These are phyloP conservation scores for Epistrophe grossulariae DNA, from an alignment of 2,888 invertebrate species.

Conservation along the genomic window DNA sequence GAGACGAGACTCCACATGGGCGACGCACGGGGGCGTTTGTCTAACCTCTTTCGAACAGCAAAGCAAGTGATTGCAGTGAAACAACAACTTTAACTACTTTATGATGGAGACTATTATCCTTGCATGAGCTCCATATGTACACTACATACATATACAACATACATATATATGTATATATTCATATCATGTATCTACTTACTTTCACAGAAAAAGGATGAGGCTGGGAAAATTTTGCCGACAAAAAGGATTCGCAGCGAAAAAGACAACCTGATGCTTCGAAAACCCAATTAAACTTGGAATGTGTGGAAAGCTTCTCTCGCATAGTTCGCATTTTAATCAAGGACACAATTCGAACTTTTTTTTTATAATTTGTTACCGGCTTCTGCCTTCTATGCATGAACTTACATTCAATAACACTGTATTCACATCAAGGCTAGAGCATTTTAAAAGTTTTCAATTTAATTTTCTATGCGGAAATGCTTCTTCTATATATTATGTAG, in stretches of 20 bases:
- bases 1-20: background rate
- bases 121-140: slow-evolving; percentile 47
- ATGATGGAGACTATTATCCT: slow-evolving; percentile 73
- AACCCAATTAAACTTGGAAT: slow-evolving; percentile 75
- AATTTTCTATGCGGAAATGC: slow-evolving; percentile 74
- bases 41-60: slow-evolving; percentile 44
- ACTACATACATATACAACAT: background rate
- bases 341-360: slow-evolving; percentile 74
- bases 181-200: background rate
- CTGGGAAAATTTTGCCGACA: slow-evolving; percentile 37
- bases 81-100: slow-evolving; percentile 68
- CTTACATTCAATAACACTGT: slow-evolving; percentile 37
- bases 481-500: slow-evolving; percentile 40
- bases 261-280: slow-evolving; percentile 75
- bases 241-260: slow-evolving; percentile 34
- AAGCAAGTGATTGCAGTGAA: slow-evolving; percentile 64
- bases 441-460: slow-evolving; percentile 75
- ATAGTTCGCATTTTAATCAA: slow-evolving; percentile 74
- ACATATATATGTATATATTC: background rate
- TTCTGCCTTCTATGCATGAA: slow-evolving; percentile 30
- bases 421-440: slow-evolving; percentile 44
- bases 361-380: slow-evolving; percentile 35
- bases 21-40: slow-evolving; percentile 18
- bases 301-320: slow-evolving; percentile 63
- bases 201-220: background rate